A percentile compares a stretch with the other conserved stretches of the same genome.
phyloP scores from a whole-genome alignment of 2,888 invertebrate species.

The Acrocyrtus sp. region DNA sequence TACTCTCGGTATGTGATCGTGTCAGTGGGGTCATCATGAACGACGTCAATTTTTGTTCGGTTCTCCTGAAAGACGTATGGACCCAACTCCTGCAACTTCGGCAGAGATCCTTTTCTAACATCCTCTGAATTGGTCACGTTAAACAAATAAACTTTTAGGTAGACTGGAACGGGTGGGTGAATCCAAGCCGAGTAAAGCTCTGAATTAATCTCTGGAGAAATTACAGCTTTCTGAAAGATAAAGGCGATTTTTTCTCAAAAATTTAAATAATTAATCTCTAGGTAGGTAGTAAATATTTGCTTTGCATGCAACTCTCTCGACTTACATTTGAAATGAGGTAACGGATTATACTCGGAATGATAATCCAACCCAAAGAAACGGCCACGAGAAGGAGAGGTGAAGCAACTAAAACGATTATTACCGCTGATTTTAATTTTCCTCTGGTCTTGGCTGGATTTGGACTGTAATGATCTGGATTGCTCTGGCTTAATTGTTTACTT shows the following conservation, averaged over 20 bases:
- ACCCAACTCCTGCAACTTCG: conserved; percentile 43
- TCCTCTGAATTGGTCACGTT: conserved; percentile 54
- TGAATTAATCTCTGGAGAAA: conserved; percentile 28
- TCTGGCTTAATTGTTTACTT: no score
- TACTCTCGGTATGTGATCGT: conserved; percentile 17
- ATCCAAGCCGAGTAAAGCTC: conserved; percentile 31
- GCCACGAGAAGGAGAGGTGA: no score
- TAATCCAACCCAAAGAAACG: no score
- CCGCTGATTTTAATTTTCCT: no score
- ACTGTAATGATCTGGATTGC: no score
- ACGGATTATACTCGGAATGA: conserved; percentile 10
- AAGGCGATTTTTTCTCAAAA: no score
- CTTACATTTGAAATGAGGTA: conserved; percentile 19
- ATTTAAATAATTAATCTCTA: no score
- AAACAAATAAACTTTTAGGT: conserved; percentile 46
- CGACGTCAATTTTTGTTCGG: conserved; percentile 20
- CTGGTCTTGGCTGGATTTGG: no score
- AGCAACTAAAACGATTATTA: no score
- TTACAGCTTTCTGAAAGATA: conserved; percentile 17
- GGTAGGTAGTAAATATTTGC: no score
- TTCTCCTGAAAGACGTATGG: conserved; percentile 49
- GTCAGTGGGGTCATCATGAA: conserved; percentile 1
- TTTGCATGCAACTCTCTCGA: no score
- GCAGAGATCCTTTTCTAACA: conserved; percentile 31
- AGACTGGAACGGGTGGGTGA: conserved; percentile 33